Base-by-base conservation (phyloP, 1,140 invertebrate species). In the Ectropis grisescens region DNA sequence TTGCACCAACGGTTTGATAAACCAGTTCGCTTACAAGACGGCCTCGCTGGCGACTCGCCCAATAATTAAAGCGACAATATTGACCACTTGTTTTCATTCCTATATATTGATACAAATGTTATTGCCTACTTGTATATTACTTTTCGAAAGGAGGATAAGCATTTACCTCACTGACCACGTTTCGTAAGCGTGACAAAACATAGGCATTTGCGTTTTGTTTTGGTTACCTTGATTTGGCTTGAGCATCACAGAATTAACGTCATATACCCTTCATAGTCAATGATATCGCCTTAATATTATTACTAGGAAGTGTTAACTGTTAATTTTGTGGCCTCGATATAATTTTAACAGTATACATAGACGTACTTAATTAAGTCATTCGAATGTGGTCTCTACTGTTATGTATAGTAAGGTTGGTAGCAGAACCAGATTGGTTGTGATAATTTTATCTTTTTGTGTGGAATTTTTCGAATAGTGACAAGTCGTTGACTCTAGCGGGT, bases 21-120 rank as follows among this genome's bases (percentile, higher is more conserved):
- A 80, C 75, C 71, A 75, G 75, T 80, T 67, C 40, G 59, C 46
- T 40, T 47, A 64, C 58, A 70, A 51, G 69, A 48, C 68, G 75
- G 59, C 69, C 71, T 76, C 71, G 71, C 42, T 52, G 37, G 41
- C 41, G 41, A 43, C 41, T 56, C 65, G 58, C 47, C 56, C 57
- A 67, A 72, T 70, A 80, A 74, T 70, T 79, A 72, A 71, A 67
- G 47, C 56, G 40, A 60, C 58, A 58, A n/a, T 64, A 75, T 69
- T 71, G 60, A 43, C 60, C 54, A 70, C 62, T 76, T 75, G 62
- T 58, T 64, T 62, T 44, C 55, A 64, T 62, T 68, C 47, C 51
- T 58, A 47, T 43, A 58, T 47, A 56, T 72, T 65, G 62, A 74
- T 74, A 71, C 57, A 54, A 48, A 72, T 47, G 31, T 60, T 60